These are phyloP conservation scores for Ormyrus pomaceus DNA, from an alignment of 2,888 invertebrate species.

Conservation along the genomic window DNA sequence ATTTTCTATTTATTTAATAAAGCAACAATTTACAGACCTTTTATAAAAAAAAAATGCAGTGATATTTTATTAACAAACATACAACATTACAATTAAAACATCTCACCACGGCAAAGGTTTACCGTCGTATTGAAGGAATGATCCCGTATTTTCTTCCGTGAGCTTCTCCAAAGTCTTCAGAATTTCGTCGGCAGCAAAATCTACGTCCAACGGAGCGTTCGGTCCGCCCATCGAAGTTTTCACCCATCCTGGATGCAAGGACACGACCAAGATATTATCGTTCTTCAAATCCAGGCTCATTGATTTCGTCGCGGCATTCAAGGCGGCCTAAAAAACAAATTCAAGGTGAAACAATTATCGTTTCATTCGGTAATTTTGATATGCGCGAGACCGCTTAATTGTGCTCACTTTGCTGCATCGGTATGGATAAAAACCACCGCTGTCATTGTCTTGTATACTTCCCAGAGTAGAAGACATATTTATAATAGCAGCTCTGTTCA, in stretches of 20 bases:
- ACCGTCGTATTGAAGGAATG: constrained; percentile 88
- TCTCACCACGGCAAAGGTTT: constrained; percentile 84
- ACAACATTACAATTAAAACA: neutral
- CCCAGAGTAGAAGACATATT: constrained; percentile 91
- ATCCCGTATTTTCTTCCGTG: constrained; percentile 83
- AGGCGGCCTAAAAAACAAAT: constrained; percentile 81
- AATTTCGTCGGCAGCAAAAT: constrained; percentile 82
- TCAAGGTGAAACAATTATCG: constrained; percentile 12
- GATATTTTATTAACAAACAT: neutral
- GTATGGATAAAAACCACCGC: constrained; percentile 90
- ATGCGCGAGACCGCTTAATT: too few relatives aligned
- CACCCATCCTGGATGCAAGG: constrained; percentile 94
- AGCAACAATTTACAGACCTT: neutral
- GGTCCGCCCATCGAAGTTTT: constrained; percentile 92
- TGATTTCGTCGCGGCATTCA: constrained; percentile 91
- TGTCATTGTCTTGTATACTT: constrained; percentile 85
- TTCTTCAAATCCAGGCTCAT: constrained; percentile 88
- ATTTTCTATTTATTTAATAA: constrained; percentile 35
- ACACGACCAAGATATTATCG: constrained; percentile 84
- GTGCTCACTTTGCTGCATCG: constrained; percentile 87
- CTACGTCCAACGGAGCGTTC: constrained; percentile 85
- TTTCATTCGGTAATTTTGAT: too few relatives aligned
- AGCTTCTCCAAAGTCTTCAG: constrained; percentile 81
- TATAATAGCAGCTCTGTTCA: constrained; percentile 83
- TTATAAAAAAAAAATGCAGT: neutral